Evolutionary conservation across 30 jellyfish, hydroid and myxozoan species (phyloP), one percentile per base, ranked within the genome.

Genomic region (Hydra vulgaris): DNA sequence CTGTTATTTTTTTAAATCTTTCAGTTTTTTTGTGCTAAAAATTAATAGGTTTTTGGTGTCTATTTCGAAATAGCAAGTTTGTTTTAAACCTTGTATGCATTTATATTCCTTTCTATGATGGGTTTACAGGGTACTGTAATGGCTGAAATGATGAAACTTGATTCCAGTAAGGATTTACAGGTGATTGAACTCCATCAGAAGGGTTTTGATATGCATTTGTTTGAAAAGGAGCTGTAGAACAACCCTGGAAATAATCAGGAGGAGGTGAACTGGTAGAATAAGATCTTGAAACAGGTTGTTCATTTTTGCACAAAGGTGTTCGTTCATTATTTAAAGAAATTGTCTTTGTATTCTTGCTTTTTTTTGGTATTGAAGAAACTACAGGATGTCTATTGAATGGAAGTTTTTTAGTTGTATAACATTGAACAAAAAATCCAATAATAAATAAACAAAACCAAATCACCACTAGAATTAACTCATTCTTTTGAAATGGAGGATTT

Each of bases 401-500:
- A 54, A 53, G 70, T 23, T 78, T 61, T 61, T 61, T 78, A 53
- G 85, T 52, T 0, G 85, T 78, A 53, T 17, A 78, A 78, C 54
- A 78, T 61, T 78, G 85, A 17, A 78, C 52, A 27, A 78, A 8
- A n/a, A 54, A 27, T 19, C 85, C 83, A 78, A 78, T 19, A 27
- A 78, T 0, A 56, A 78, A 78, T 4, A 78, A 54, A 23, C 80
- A 76, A 20, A 24, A 8, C 85, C 85, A 78, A 53, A 61, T 52
- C 15, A 76, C 85, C 0, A 81, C 21, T 19, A 78, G 55, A 12
- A 78, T 78, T 8, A 53, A 78, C 24, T 78, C 96, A 25, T 76
- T 72, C 21, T 52, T 25, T 16, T 88, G 80, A 80, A 76, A 88
- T 17, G 96, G 96, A 1, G 80, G 83, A 16, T 87, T 79, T 66